These are phyloP conservation scores for Mythimna vitellina DNA, from an alignment of 2,888 invertebrate species.

Conservation along the genomic window DNA sequence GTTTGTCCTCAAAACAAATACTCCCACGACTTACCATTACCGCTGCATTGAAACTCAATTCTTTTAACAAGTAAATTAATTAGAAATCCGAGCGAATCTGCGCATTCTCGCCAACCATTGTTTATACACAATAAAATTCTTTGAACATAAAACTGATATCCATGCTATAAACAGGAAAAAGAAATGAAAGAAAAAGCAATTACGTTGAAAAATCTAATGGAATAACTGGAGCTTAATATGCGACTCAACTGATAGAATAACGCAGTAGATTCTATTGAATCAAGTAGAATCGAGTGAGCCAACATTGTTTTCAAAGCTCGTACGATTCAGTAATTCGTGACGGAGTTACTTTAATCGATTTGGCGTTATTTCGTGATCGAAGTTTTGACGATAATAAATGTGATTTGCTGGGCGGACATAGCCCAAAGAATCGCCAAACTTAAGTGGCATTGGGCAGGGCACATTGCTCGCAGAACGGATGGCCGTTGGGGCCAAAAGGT, in stretches of 20 bases:
- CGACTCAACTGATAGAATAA: slow-evolving; percentile 13
- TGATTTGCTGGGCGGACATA: not conserved
- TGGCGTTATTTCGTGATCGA: slow-evolving; percentile 34
- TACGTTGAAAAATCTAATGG: slow-evolving; percentile 31
- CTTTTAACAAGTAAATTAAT: slow-evolving; percentile 7
- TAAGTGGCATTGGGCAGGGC: too few species aligned
- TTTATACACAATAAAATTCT: slow-evolving; percentile 7
- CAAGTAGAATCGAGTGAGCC: slow-evolving; percentile 29
- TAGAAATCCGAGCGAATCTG: slow-evolving; percentile 6
- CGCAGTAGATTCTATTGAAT: slow-evolving; percentile 32
- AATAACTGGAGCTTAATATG: slow-evolving; percentile 27
- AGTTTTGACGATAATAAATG: slow-evolving; percentile 7
- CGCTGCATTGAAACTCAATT: not conserved
- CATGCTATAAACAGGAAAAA: not conserved
- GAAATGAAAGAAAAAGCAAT: slow-evolving; percentile 11
- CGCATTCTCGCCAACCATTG: slow-evolving; percentile 5
- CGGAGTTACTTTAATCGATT: slow-evolving; percentile 52
- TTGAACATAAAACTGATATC: not conserved
- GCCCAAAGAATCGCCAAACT: too few species aligned
- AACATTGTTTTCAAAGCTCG: slow-evolving; percentile 50
- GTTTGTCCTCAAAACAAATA: not conserved
- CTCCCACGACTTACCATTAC: not conserved
- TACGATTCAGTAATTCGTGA: slow-evolving; percentile 45
- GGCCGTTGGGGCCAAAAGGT: too few species aligned
- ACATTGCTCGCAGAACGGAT: too few species aligned